Conservation (phyloP, 53 echinoderm and acorn worm species). For the Paracentrotus lividus region DNA sequence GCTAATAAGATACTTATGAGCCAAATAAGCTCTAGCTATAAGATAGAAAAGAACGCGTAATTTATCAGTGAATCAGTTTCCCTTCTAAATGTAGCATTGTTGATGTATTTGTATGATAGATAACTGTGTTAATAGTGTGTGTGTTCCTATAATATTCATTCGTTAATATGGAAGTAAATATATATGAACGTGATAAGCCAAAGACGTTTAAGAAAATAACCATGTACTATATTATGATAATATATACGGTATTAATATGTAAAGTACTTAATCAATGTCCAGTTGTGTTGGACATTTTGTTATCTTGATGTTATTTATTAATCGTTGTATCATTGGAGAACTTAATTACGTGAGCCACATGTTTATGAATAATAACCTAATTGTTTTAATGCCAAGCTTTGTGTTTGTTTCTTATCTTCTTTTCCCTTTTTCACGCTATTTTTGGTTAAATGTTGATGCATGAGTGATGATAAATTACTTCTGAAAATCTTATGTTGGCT, state of each 20-base stretch:
- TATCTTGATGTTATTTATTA: conserved; percentile 47
- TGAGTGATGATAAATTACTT: no score
- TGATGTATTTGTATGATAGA: no score
- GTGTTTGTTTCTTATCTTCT: not conserved
- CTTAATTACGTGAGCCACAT: conserved; percentile 22
- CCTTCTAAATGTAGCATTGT: no score
- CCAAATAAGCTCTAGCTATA: no score
- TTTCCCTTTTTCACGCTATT: not conserved
- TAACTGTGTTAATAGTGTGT: no score
- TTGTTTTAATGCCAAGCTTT: not conserved
- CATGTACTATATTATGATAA: conserved; percentile 18
- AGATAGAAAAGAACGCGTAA: no score
- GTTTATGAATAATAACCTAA: conserved; percentile 1
- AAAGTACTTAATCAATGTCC: not conserved
- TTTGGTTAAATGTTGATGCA: not conserved
- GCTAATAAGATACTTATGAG: no score
- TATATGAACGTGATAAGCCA: not conserved
- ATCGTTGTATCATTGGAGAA: conserved; percentile 43
- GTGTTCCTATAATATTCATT: no score
- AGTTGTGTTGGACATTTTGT: not conserved
- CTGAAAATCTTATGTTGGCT: no score
- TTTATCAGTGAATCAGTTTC: no score
- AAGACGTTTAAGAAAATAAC: not conserved
- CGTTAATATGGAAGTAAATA: not conserved
- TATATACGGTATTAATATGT: not conserved